Conservation (phyloP, 2,888 invertebrate genomes). For the Sphecodes monilicornis region DNA sequence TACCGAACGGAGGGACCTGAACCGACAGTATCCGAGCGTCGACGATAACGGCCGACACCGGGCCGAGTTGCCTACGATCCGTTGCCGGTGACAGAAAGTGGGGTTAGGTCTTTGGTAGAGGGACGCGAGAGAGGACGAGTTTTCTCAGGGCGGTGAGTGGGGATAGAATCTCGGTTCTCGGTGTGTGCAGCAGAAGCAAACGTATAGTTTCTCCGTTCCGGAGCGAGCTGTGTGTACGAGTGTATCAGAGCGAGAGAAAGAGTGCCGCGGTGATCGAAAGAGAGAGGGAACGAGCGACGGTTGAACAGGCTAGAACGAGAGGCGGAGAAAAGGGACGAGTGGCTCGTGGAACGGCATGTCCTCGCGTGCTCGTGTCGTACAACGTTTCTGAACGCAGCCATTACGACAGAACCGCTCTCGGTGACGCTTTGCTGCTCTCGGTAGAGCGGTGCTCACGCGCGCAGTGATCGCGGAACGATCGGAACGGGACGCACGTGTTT, state of each 20-base stretch:
- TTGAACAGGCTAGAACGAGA: slow-evolving; percentile 41
- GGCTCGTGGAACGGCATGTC: slow-evolving; percentile 69
- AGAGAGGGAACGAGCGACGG: slow-evolving; percentile 36
- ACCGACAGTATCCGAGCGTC: slow-evolving; percentile 56
- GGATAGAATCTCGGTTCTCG: slow-evolving; percentile 64
- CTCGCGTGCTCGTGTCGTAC: slow-evolving; percentile 71
- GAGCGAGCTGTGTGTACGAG: slow-evolving; percentile 42
- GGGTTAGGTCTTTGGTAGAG: slow-evolving; percentile 45
- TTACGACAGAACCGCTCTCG: slow-evolving; percentile 70
- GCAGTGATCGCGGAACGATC: slow-evolving; percentile 56
- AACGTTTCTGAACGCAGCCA: slow-evolving; percentile 73
- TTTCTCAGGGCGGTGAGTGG: slow-evolving; percentile 48
- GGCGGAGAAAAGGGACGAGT: slow-evolving; percentile 49
- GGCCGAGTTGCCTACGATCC: slow-evolving; percentile 39
- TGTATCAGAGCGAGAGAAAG: slow-evolving; percentile 8
- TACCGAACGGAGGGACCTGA: slow-evolving; percentile 7
- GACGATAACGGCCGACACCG: slow-evolving; percentile 56
- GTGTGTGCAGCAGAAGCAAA: slow-evolving; percentile 59
- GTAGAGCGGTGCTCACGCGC: slow-evolving; percentile 57
- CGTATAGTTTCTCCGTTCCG: slow-evolving; percentile 55
- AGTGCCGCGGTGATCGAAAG: neutral
- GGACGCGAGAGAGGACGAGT: slow-evolving; percentile 36
- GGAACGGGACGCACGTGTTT: slow-evolving; percentile 61
- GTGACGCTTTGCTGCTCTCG: slow-evolving; percentile 68
- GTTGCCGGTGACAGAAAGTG: slow-evolving; percentile 55